phyloP scores from a whole-genome alignment of 2,888 invertebrate genomes.

The Cerastis rubricosa region DNA sequence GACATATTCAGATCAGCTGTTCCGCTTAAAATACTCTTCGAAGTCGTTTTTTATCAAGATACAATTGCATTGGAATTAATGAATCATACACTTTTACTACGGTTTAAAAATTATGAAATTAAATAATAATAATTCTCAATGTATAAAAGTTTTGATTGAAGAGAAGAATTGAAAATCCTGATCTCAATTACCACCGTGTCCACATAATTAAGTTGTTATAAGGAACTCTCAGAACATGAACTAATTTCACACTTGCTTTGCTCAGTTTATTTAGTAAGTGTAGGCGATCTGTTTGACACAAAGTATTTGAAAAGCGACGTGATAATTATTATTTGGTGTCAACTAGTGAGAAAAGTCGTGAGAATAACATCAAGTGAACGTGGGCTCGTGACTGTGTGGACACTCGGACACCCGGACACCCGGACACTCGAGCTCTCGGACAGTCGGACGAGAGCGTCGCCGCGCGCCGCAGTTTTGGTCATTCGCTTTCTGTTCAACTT shows the following conservation, averaged over 20 bases:
- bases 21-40: not conserved
- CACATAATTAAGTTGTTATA: conserved; percentile 46
- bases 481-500: conserved; percentile 49
- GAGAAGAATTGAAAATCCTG: conserved; percentile 11
- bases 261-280: conserved; percentile 61
- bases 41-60: not conserved
- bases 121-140: not conserved
- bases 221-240: conserved; percentile 48
- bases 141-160: not conserved
- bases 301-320: conserved; percentile 72
- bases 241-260: conserved; percentile 62
- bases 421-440: conserved; percentile 11
- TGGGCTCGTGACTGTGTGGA: conserved; percentile 70
- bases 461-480: conserved; percentile 16
- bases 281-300: conserved; percentile 68
- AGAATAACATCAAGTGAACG: conserved; percentile 73
- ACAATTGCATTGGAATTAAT: not conserved
- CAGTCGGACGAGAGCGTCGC: conserved; percentile 1
- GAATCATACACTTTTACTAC: not conserved
- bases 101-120: no score
- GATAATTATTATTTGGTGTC: conserved; percentile 77
- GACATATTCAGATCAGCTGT: conserved; percentile 20
- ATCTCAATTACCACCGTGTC: conserved; percentile 29
- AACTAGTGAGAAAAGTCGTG: conserved; percentile 77
- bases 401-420: conserved; percentile 30